Evolutionary conservation across 2,113 vertebrate species (phyloP).

Genomic region (Dascyllus trimaculatus): DNA sequence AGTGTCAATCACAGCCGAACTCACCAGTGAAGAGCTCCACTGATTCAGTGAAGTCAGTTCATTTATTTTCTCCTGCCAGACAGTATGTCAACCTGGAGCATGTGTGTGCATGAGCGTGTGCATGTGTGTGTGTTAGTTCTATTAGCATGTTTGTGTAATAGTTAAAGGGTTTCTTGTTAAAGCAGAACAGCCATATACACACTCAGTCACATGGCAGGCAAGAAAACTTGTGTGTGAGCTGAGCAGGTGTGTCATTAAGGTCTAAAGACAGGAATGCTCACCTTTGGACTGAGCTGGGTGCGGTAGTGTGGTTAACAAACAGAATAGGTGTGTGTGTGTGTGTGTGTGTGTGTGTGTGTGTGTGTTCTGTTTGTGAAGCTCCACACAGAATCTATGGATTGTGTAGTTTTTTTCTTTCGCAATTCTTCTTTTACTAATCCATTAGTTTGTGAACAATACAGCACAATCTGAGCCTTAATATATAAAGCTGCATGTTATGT

Average conservation of each 20-base stretch:
- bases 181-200: neutral
- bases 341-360: too few species aligned
- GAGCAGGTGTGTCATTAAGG: constrained; percentile 29
- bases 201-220: constrained; percentile 1
- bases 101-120: too few species aligned
- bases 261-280: constrained; percentile 43
- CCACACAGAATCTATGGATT: too few species aligned
- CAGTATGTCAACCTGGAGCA: too few species aligned
- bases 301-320: constrained; percentile 1
- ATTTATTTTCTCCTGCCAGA: neutral
- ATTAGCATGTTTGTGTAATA: neutral
- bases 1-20: neutral
- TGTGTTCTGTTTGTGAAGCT: too few species aligned
- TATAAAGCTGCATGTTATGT: too few species aligned
- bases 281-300: constrained; percentile 54
- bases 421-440: neutral
- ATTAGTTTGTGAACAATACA: neutral
- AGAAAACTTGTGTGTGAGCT: constrained; percentile 17
- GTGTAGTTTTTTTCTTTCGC: neutral
- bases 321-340: neutral
- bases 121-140: too few species aligned
- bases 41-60: neutral
- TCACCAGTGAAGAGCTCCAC: neutral
- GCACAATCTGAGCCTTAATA: too few species aligned
- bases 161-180: neutral